A percentile compares a stretch with the other conserved stretches of the same genome.
Conservation (phyloP, 2,113 vertebrate species). For the Mustelus asterias region DNA sequence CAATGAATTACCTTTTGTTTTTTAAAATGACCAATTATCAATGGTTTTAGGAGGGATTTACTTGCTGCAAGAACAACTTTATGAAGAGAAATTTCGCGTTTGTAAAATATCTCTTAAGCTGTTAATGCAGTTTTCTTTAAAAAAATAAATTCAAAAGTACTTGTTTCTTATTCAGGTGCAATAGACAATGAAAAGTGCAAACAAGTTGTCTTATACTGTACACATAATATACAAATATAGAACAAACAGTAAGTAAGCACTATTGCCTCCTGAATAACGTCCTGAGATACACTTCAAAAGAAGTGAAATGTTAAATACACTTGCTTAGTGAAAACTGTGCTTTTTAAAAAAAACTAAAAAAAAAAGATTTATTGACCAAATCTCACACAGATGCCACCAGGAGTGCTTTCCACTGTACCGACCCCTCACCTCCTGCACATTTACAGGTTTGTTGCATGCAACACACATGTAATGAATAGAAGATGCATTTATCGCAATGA, state of each 20-base stretch:
- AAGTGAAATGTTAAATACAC: conserved; percentile 35
- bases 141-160: conserved; percentile 13
- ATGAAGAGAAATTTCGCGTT: background rate
- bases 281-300: conserved; percentile 36
- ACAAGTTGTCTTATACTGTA: conserved; percentile 24
- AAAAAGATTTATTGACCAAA: background rate
- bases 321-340: background rate
- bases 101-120: background rate
- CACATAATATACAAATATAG: conserved; percentile 34
- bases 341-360: background rate
- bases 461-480: background rate
- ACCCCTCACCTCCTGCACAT: no score
- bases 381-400: background rate
- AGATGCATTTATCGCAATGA: background rate
- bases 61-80: conserved; percentile 6
- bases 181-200: conserved; percentile 37
- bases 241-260: conserved; percentile 28
- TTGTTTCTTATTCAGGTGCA: conserved; percentile 31
- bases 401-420: no score
- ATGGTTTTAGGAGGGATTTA: background rate
- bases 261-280: conserved; percentile 28
- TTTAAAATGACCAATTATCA: background rate
- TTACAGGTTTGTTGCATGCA: background rate
- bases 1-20: background rate
- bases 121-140: conserved; percentile 11